Percentiles rank a stretch among this genome's conserved stretches.
Evolutionary conservation across 1,140 invertebrate species (phyloP).

Genomic region (Drosophila miranda): DNA sequence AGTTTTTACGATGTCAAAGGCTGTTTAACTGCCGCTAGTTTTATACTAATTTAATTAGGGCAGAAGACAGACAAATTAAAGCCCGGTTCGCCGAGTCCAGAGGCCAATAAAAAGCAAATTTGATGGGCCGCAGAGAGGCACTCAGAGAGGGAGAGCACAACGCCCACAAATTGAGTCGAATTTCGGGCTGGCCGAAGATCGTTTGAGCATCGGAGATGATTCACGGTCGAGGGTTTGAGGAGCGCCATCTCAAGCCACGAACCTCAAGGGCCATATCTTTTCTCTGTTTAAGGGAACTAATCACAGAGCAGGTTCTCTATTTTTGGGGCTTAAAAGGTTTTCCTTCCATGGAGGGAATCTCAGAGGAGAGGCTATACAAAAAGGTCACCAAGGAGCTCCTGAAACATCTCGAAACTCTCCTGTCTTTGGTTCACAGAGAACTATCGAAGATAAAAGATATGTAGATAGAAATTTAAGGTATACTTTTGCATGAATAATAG

Average conservation of each 20-base stretch:
- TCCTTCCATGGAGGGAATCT: not conserved
- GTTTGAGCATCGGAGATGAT: not conserved
- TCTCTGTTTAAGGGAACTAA: too few species aligned
- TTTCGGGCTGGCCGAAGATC: too few species aligned
- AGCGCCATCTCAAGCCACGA: too few species aligned
- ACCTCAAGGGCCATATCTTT: too few species aligned
- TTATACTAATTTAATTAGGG: slow-evolving; percentile 61
- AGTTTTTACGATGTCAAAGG: slow-evolving; percentile 47
- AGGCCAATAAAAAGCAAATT: slow-evolving; percentile 24
- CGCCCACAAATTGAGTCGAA: slow-evolving; percentile 41
- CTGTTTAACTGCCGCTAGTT: slow-evolving; percentile 22
- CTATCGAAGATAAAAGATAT: too few species aligned
- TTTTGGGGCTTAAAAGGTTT: too few species aligned
- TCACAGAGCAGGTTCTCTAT: not conserved
- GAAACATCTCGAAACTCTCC: not conserved
- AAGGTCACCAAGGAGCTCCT: too few species aligned
- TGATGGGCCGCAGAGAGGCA: slow-evolving; percentile 17
- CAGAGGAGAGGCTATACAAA: not conserved
- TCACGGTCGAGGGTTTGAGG: slow-evolving; percentile 4
- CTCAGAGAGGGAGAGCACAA: slow-evolving; percentile 10
- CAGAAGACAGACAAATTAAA: slow-evolving; percentile 16
- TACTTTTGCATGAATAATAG: too few species aligned
- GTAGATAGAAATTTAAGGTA: too few species aligned
- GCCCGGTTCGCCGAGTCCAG: not conserved
- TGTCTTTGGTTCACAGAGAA: not conserved